Conservation (phyloP, 2,888 invertebrate species). For the Hyppa rectilinea region DNA sequence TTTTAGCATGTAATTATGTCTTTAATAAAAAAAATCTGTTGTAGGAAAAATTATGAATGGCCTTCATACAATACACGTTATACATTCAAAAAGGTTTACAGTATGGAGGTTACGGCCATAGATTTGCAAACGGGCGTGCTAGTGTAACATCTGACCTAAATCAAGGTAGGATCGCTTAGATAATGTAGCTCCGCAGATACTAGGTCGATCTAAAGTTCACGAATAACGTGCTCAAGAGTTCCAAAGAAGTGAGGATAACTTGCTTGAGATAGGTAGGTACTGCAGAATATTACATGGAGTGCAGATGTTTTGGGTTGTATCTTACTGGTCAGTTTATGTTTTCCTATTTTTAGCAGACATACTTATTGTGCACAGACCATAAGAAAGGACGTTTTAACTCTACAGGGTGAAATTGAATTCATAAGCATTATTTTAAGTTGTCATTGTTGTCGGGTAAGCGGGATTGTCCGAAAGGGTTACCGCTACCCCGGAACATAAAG, state of each 20-base stretch:
- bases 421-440: too few relatives aligned
- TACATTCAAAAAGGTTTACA: constrained; percentile 1
- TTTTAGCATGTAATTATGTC: too few relatives aligned
- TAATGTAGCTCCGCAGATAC: constrained; percentile 54
- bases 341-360: neutral
- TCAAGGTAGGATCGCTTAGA: constrained; percentile 52
- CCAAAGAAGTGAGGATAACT: constrained; percentile 25
- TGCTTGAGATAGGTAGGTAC: constrained; percentile 25
- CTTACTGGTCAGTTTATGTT: neutral
- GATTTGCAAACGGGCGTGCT: constrained; percentile 38
- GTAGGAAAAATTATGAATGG: too few relatives aligned
- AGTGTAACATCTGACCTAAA: constrained; percentile 59
- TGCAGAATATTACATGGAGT: constrained; percentile 1
- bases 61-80: neutral
- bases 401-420: too few relatives aligned
- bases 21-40: too few relatives aligned
- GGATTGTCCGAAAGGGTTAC: too few relatives aligned
- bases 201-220: constrained; percentile 59
- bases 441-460: too few relatives aligned
- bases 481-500: too few relatives aligned
- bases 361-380: too few relatives aligned
- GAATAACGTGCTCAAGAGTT: constrained; percentile 47
- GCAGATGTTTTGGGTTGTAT: constrained; percentile 2
- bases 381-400: too few relatives aligned
- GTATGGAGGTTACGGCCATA: constrained; percentile 10